Conservation (phyloP, 2,797 vertebrate species). For the Cuculus canorus region DNA sequence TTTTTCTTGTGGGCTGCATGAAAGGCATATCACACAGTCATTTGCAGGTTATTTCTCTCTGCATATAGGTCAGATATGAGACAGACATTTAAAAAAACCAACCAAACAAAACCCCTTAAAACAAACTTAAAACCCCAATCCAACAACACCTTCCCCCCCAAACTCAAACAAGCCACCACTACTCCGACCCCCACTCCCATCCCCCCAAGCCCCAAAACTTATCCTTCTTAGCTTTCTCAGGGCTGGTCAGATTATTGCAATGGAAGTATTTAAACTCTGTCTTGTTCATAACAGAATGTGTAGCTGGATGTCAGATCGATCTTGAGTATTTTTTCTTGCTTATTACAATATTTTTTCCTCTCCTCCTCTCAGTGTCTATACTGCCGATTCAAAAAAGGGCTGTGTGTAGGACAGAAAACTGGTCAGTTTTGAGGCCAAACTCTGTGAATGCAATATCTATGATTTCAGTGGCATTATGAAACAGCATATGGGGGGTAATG, state of each 20-base stretch:
- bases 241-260: not conserved
- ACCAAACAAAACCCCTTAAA: not conserved
- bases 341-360: not conserved
- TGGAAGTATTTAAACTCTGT: not conserved
- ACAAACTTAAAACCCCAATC: not conserved
- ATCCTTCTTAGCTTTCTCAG: not conserved
- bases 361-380: not conserved
- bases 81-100: not conserved
- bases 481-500: fast-evolving
- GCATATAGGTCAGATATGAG: not conserved
- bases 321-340: not conserved
- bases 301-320: not conserved
- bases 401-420: not conserved
- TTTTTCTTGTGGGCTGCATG: conserved; percentile 34
- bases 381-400: not conserved
- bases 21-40: conserved; percentile 10
- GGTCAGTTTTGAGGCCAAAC: not conserved
- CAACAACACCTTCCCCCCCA: no score
- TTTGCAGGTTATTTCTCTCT: conserved; percentile 55
- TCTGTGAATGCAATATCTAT: not conserved
- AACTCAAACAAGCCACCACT: no score
- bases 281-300: not conserved
- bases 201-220: not conserved
- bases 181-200: no score
- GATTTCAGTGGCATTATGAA: not conserved